Evolutionary conservation across 2,888 invertebrate genomes (phyloP).

Genomic region (Phaonia tiefii): DNA sequence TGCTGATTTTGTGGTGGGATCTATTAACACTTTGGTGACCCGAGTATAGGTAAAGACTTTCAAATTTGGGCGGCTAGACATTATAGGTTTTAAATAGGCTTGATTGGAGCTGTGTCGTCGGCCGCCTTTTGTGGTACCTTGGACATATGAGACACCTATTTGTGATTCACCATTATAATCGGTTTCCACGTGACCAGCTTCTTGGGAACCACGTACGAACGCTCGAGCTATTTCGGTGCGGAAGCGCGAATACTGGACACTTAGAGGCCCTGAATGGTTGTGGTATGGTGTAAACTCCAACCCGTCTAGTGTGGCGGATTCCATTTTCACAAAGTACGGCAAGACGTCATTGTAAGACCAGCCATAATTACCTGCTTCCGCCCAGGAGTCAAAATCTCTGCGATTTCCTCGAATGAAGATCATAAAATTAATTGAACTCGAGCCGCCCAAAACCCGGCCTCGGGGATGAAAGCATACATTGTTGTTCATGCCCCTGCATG

Average conservation of each 20-base stretch:
- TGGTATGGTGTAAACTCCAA: conserved; percentile 82
- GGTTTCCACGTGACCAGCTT: conserved; percentile 84
- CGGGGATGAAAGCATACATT: conserved; percentile 80
- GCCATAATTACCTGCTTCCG: conserved; percentile 84
- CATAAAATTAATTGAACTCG: conserved; percentile 83
- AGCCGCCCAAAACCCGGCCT: conserved; percentile 83
- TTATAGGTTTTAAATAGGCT: conserved; percentile 83
- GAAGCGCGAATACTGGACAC: conserved; percentile 83
- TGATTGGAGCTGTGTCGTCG: conserved; percentile 84
- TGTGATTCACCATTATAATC: conserved; percentile 85
- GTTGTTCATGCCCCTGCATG: conserved; percentile 82
- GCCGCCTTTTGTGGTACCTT: conserved; percentile 83
- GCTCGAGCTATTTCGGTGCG: conserved; percentile 81
- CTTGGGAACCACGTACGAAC: conserved; percentile 83
- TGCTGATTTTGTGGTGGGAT: conserved; percentile 83
- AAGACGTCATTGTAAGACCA: conserved; percentile 85
- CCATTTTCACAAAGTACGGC: conserved; percentile 83
- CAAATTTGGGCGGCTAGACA: conserved; percentile 83
- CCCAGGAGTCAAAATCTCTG: conserved; percentile 86
- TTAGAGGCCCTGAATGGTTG: conserved; percentile 83
- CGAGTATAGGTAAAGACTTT: conserved; percentile 84
- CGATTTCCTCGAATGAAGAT: conserved; percentile 87
- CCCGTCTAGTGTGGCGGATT: conserved; percentile 81
- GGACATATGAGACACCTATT: conserved; percentile 84
- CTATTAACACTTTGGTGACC: conserved; percentile 85